Evolutionary conservation across 2,797 vertebrate species (phyloP).

Genomic region (Momotus momota): DNA sequence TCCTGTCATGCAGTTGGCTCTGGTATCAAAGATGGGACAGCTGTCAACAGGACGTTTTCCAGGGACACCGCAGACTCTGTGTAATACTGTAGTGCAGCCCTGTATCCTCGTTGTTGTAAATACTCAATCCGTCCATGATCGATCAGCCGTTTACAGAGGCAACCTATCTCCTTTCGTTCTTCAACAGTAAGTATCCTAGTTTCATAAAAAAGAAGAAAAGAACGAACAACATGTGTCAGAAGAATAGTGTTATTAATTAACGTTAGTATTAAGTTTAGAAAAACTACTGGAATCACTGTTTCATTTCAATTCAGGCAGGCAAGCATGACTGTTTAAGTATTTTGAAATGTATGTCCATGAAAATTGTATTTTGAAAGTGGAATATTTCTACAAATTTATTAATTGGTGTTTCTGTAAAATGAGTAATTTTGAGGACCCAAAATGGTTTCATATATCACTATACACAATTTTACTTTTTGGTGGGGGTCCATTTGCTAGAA

Average conservation of each 20-base stretch:
- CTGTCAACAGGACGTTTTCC: constrained; percentile 93
- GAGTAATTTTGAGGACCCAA: not conserved
- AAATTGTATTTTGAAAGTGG: not conserved
- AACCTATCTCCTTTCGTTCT: constrained; percentile 86
- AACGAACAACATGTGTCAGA: not conserved
- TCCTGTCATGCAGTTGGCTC: constrained; percentile 28
- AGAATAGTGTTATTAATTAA: not conserved
- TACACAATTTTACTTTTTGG: not conserved
- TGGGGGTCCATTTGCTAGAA: not conserved
- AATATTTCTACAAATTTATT: not conserved
- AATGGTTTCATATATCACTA: not conserved
- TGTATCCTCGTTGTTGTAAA: constrained; percentile 83
- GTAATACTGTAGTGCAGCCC: constrained; percentile 82
- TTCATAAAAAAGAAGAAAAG: constrained; percentile 1
- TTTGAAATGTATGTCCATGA: not conserved
- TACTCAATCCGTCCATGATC: constrained; percentile 88
- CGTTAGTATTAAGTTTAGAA: not conserved
- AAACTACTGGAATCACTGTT: not conserved
- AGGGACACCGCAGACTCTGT: constrained; percentile 84
- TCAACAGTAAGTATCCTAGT: constrained; percentile 81
- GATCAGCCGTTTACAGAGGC: constrained; percentile 91
- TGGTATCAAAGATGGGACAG: constrained; percentile 73
- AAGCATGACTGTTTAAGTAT: not conserved
- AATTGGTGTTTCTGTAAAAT: not conserved
- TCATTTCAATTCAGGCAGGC: not conserved